Evolutionary conservation across 2,113 vertebrate genomes (phyloP), one percentile per base, ranked within the genome.

Genomic region (Takifugu bimaculatus): DNA sequence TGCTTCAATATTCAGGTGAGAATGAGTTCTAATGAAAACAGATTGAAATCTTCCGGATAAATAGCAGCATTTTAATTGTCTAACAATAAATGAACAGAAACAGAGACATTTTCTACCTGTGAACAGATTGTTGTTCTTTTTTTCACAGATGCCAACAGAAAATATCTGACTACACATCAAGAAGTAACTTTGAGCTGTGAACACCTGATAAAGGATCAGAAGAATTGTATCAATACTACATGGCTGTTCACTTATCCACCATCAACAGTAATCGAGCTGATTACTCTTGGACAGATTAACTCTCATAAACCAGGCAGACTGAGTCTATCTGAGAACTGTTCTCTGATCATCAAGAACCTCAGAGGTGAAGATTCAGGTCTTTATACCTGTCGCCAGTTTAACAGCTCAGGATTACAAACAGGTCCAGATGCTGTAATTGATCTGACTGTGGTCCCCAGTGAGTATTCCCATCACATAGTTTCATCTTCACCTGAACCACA

Each of bases 271-370:
- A 1, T 0, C 5, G 1, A 0, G 9, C 54, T 62, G 28, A 0
- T 72, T 15, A 0, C 1, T 10, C 0, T 1, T 2, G 54, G 58
- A 0, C 0, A 10, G 27, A 20, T 48, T 44, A 9, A 1, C 48
- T 11, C 35, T 10, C 1, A 2, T 35, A 54, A 49, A 64, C 29
- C 50, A 54, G 49, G 64, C 63, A 62, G 55, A 69, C 67, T 77
- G 67, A 74, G 26, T 13, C 20, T 79, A 6, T 11, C 25, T 56
- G 25, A 6, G 1, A 35, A 73, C 1, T 78, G 72, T 59, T 76
- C 69, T 62, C 63, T 81, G 78, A 44, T 66, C 6, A 29, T 71
- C n/a, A 64, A 71, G 59, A 57, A 48, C 4, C 42, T 82, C 69
- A 43, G 29, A 47, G 42, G 0, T 4, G 45, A 55, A 7, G 70